These are phyloP conservation scores for Neogobius melanostomus DNA, from an alignment of 2,113 vertebrate species.

Conservation along the genomic window DNA sequence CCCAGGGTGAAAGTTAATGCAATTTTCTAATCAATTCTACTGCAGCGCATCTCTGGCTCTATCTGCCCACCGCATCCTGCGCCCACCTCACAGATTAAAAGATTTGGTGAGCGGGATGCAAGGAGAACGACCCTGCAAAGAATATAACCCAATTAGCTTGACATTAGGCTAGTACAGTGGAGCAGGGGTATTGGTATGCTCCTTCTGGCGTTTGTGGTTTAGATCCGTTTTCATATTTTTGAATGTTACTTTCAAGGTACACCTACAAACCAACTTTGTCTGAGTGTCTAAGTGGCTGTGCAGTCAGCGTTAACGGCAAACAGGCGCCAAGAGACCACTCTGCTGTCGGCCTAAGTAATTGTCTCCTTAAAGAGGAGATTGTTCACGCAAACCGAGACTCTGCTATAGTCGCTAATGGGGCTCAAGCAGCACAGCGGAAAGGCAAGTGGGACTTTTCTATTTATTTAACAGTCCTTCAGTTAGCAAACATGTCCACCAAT, in stretches of 20 bases:
- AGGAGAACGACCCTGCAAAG: constrained; percentile 7
- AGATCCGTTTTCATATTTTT: not conserved
- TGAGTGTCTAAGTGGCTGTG: constrained; percentile 7
- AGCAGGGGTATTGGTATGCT: not conserved
- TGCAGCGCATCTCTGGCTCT: constrained; percentile 42
- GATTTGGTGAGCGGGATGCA: constrained; percentile 8
- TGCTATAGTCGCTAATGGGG: constrained; percentile 12
- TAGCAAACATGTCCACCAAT: no score
- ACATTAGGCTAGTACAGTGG: not conserved
- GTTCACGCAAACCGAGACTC: constrained; percentile 8
- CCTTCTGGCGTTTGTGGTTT: not conserved
- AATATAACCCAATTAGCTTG: constrained; percentile 41
- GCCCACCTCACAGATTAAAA: constrained; percentile 41
- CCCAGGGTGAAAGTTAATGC: constrained; percentile 65
- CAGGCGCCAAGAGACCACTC: constrained; percentile 43
- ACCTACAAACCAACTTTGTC: no score
- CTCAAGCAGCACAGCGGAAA: not conserved
- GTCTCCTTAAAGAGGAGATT: constrained; percentile 36
- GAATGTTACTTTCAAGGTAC: no score
- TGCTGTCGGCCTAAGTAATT: constrained; percentile 40
- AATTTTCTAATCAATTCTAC: constrained; percentile 68
- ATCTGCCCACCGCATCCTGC: constrained; percentile 51
- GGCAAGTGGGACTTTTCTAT: not conserved
- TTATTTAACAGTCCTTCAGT: not conserved
- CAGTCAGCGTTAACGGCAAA: constrained; percentile 35